A percentile compares a stretch with the other conserved stretches of the same genome.
phyloP scores from a whole-genome alignment of 2,113 vertebrate species.

The Siphamia tubifer region DNA sequence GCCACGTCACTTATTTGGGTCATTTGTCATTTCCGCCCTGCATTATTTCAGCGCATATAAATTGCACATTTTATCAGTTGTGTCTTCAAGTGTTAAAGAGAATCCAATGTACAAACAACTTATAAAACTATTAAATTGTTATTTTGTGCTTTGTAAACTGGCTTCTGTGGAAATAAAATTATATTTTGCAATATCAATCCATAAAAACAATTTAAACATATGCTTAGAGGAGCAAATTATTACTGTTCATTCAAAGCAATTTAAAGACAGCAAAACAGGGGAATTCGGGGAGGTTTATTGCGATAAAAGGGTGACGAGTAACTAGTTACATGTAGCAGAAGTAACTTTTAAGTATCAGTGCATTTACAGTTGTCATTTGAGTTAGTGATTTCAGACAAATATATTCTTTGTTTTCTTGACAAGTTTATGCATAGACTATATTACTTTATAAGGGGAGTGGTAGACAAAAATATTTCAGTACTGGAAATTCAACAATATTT shows the following conservation, averaged over 20 bases:
- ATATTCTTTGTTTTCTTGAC: no score
- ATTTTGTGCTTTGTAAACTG: constrained; percentile 17
- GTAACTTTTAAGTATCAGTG: no score
- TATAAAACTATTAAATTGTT: constrained; percentile 15
- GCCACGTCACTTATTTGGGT: constrained; percentile 74
- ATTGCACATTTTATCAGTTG: constrained; percentile 73
- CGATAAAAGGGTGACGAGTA: no score
- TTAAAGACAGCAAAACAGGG: neutral
- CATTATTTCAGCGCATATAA: constrained; percentile 72
- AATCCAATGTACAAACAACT: constrained; percentile 10
- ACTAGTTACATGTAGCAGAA: no score
- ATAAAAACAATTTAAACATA: neutral
- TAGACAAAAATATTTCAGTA: no score
- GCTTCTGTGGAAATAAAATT: neutral
- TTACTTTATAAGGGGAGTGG: no score
- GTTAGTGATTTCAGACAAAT: no score
- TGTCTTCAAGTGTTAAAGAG: constrained; percentile 16
- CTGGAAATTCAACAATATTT: no score
- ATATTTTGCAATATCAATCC: no score
- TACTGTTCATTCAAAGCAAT: neutral
- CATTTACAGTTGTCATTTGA: no score
- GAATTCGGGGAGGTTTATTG: no score
- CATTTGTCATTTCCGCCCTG: constrained; percentile 72
- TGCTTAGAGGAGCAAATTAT: neutral
- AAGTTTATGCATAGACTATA: no score